Evolutionary conservation across 1,140 invertebrate species (phyloP), one percentile per base, ranked within the genome.

Genomic region (Neuroterus valhalla): DNA sequence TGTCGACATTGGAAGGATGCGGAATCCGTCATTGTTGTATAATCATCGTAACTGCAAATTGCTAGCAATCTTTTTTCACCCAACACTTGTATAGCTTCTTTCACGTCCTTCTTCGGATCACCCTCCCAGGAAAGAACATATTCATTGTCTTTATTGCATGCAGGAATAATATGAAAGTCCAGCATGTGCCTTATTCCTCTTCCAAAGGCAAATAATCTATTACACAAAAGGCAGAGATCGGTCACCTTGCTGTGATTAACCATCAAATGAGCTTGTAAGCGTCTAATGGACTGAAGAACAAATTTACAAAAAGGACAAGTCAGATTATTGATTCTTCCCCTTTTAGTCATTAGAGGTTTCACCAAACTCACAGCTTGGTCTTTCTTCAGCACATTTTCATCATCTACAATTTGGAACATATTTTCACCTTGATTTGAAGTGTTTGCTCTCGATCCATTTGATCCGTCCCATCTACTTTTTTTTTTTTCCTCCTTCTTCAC

Each of bases 141-240:
- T 44, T 43, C 1, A 5, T 17, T 66, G 38, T 52, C 3, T 52
- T 5, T 2, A 43, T 17, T n/a, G 31, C 12, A n/a, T 46, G 15
- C 1, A 4, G 69, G 17, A 10, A 21, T 2, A 8, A 79, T 68
- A 14, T 79, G 80, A 2, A 73, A 31, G n/a, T 75, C 71, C 0
- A 76, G 0, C 0, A 81, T 72, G 23, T 81, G 80, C 1, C 14
- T 23, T 2, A 48, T 68, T 48, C 74, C 75, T n/a, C 70, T 52
- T 31, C 69, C 26, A 11, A 62, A 38, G 8, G 69, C 69, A 12
- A 70, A 79, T 14, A 78, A 31, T 0, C 2, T 4, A 15, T 74
- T 72, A 21, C 80, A 81, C 0, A 81, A n/a, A 10, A 31, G 31
- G n/a, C 80, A 81, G 2, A 66, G 21, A 0, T 76, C 75, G 0